phyloP scores from a whole-genome alignment of 2,113 vertebrate genomes.

The Ammodytes dubius region DNA sequence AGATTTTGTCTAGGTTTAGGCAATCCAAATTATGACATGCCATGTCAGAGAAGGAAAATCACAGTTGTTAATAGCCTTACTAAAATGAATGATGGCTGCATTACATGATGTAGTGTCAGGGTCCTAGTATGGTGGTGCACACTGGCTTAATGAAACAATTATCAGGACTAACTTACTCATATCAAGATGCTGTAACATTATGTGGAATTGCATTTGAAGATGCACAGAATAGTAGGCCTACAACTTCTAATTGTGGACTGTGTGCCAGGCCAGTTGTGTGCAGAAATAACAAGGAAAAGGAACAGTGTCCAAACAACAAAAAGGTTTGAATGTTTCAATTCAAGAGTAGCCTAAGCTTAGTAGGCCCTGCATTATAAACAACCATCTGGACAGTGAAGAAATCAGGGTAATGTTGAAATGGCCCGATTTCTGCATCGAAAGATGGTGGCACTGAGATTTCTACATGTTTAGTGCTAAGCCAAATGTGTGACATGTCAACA shows the following conservation, averaged over 20 bases:
- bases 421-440: constrained; percentile 1
- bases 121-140: not conserved
- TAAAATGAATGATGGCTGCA: not conserved
- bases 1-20: not conserved
- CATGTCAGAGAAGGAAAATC: not conserved
- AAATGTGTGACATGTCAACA: constrained; percentile 12
- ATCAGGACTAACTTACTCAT: not conserved
- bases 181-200: not conserved
- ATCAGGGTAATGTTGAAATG: constrained; percentile 72
- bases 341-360: not conserved
- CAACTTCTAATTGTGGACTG: not conserved
- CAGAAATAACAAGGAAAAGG: constrained; percentile 78
- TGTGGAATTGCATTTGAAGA: not conserved
- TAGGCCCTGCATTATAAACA: not conserved
- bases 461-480: not conserved
- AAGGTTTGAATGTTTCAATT: constrained; percentile 51
- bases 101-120: not conserved
- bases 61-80: not conserved
- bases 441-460: not conserved
- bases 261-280: not conserved
- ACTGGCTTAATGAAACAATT: constrained; percentile 1
- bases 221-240: not conserved
- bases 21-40: not conserved
- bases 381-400: not conserved
- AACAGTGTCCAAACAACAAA: not conserved